Evolutionary conservation across 2,888 invertebrate genomes (phyloP).

Genomic region (Cremastinae sp.): DNA sequence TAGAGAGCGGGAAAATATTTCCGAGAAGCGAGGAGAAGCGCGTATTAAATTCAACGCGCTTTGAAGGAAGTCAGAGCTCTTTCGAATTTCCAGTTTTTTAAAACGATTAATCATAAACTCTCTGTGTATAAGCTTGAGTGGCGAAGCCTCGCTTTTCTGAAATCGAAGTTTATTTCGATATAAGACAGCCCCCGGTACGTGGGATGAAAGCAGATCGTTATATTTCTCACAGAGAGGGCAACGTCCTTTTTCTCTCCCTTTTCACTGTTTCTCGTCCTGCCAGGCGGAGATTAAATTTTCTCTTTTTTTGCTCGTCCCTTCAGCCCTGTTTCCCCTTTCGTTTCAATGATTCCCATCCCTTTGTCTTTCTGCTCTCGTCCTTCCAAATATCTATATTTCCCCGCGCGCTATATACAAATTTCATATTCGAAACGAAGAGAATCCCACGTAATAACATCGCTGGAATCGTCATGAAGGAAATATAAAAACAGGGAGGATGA

Average conservation of each 20-base stretch:
- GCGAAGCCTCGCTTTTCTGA: conserved; percentile 60
- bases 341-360: conserved; percentile 7
- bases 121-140: conserved; percentile 32
- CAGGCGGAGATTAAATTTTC: conserved; percentile 71
- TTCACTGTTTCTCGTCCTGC: conserved; percentile 55
- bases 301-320: conserved; percentile 60
- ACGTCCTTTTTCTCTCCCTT: conserved; percentile 43
- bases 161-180: conserved; percentile 72
- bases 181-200: conserved; percentile 49
- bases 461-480: conserved; percentile 1
- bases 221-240: conserved; percentile 59
- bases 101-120: conserved; percentile 69
- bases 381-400: conserved; percentile 15
- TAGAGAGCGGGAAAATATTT: background rate
- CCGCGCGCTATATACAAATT: conserved; percentile 13
- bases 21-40: background rate
- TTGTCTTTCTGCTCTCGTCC: conserved; percentile 25
- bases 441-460: background rate
- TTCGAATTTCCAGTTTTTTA: conserved; percentile 50
- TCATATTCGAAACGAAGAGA: conserved; percentile 3
- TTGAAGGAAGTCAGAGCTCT: conserved; percentile 43
- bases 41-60: conserved; percentile 47
- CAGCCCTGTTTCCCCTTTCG: conserved; percentile 47
- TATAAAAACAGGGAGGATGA: background rate
- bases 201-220: conserved; percentile 56